Percentiles rank a stretch among this genome's conserved stretches.
Conservation (phyloP, 2,113 vertebrate species). For the Heterotilapia buettikoferi region DNA sequence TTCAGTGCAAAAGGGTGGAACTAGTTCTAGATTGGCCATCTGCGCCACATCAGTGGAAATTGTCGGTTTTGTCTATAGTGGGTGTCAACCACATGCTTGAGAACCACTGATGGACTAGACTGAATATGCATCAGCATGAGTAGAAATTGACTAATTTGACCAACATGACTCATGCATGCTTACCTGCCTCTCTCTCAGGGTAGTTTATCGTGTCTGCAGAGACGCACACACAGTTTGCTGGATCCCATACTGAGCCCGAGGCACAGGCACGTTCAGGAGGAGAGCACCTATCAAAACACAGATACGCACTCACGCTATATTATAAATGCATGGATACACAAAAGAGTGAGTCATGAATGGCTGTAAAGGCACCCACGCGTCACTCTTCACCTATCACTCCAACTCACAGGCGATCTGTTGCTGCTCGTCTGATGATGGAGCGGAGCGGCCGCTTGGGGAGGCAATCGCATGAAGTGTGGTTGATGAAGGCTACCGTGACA, state of each 20-base stretch:
- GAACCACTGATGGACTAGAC: neutral
- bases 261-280: slow-evolving; percentile 53
- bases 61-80: neutral
- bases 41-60: neutral
- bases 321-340: neutral
- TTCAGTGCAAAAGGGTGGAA: neutral
- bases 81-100: neutral
- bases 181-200: slow-evolving; percentile 52
- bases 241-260: slow-evolving; percentile 58
- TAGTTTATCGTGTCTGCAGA: slow-evolving; percentile 42
- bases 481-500: slow-evolving; percentile 64
- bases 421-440: slow-evolving; percentile 66
- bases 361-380: neutral
- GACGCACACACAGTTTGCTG: slow-evolving; percentile 57
- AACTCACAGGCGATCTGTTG: slow-evolving; percentile 61
- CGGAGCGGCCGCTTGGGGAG: slow-evolving; percentile 58
- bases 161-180: neutral
- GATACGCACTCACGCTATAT: neutral
- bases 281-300: slow-evolving; percentile 57
- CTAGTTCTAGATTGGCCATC: neutral
- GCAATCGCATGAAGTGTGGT: slow-evolving; percentile 70
- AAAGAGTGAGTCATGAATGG: neutral
- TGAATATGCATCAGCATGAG: neutral
- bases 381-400: neutral
- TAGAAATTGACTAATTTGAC: neutral